Conservation (phyloP, 1,140 invertebrate species). For the Chironomus tepperi region DNA sequence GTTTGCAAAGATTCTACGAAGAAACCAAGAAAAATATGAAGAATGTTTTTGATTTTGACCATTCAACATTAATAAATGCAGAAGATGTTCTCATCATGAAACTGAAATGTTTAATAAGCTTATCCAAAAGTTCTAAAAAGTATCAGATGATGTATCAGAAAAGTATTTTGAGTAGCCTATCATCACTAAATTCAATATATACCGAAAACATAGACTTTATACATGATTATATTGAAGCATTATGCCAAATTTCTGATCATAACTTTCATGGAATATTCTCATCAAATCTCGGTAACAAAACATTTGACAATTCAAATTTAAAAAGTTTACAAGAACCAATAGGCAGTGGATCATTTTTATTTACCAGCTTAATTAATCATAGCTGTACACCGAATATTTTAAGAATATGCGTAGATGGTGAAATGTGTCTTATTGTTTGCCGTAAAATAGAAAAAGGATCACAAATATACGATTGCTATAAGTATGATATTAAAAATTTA, state of each 20-base stretch:
- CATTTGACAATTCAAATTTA: background rate
- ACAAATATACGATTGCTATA: background rate
- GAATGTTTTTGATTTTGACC: background rate
- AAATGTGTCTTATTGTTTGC: background rate
- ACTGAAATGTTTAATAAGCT: background rate
- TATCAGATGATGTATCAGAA: background rate
- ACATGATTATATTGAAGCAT: background rate
- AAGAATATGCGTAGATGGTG: background rate
- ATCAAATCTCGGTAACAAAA: background rate
- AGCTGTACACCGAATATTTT: background rate
- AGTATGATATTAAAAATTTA: background rate
- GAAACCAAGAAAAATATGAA: background rate
- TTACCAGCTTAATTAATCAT: background rate
- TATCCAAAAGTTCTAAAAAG: background rate
- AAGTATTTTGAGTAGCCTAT: background rate
- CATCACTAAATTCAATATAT: background rate
- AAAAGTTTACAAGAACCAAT: background rate
- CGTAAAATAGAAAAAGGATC: background rate
- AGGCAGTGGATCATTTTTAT: background rate
- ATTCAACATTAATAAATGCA: background rate
- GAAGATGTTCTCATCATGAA: background rate
- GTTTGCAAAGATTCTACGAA: background rate
- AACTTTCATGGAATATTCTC: background rate
- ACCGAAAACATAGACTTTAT: background rate
- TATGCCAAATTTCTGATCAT: conserved; percentile 3